A percentile compares a stretch with the other conserved stretches of the same genome.
Evolutionary conservation across 2,797 vertebrate species (phyloP).

Genomic region (Triplophysa bombifrons): DNA sequence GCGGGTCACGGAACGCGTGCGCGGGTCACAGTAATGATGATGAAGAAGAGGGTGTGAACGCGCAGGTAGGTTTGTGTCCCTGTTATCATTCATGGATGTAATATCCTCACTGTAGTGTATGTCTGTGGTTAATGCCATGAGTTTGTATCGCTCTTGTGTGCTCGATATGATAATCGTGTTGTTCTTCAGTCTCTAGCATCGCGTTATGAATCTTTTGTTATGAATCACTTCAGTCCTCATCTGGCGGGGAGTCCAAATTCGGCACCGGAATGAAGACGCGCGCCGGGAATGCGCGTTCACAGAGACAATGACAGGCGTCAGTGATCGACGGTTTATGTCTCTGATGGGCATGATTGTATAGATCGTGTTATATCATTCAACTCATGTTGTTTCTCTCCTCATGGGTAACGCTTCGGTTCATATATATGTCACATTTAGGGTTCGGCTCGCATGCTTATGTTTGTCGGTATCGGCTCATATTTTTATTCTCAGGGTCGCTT

Average conservation of each 20-base stretch:
- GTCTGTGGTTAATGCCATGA: neutral
- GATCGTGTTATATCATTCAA: too few relatives aligned
- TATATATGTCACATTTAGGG: too few relatives aligned
- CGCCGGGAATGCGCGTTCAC: slow-evolving; percentile 16
- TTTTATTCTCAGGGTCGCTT: neutral
- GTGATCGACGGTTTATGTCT: neutral
- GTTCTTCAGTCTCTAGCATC: neutral
- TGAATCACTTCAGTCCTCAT: neutral
- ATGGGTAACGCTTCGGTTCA: too few relatives aligned
- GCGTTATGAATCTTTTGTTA: neutral
- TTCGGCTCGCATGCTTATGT: neutral
- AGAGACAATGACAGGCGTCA: neutral
- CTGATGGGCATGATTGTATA: neutral
- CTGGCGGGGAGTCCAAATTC: neutral
- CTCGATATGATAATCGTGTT: neutral
- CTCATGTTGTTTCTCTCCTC: too few relatives aligned
- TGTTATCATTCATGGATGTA: neutral
- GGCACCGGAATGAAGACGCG: neutral
- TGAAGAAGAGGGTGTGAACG: slow-evolving; percentile 6
- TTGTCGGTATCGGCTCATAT: too few relatives aligned
- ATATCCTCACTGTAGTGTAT: neutral
- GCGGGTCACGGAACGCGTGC: neutral
- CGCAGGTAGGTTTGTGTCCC: slow-evolving; percentile 15
- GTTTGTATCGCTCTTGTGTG: neutral
- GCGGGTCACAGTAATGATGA: neutral